A percentile compares a stretch with the other conserved stretches of the same genome.
phyloP scores from a whole-genome alignment of 1,140 invertebrate genomes.

The Drosophila pandora region DNA sequence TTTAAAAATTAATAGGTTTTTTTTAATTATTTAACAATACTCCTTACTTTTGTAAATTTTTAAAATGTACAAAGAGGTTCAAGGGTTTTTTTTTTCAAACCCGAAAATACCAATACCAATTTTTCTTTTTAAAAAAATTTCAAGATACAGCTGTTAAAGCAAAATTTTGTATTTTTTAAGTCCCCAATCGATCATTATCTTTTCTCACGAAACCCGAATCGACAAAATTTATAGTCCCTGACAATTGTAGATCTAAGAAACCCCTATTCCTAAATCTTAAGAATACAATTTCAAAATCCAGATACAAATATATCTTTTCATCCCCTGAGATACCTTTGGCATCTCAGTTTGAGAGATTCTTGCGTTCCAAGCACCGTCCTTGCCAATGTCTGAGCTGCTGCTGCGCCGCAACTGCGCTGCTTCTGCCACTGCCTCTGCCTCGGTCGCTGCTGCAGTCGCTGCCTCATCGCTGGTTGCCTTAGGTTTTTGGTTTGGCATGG shows the following conservation, averaged over 20 bases:
- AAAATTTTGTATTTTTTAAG: too few relatives aligned
- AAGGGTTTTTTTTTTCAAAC: too few relatives aligned
- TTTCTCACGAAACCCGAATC: not conserved
- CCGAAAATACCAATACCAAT: too few relatives aligned
- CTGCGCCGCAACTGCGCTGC: constrained; percentile 21
- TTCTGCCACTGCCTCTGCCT: constrained; percentile 19
- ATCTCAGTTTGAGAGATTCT: constrained; percentile 37
- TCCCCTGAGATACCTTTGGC: constrained; percentile 2
- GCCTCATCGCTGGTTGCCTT: constrained; percentile 42
- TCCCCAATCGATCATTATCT: not conserved
- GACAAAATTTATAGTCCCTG: too few relatives aligned
- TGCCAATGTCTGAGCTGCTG: constrained; percentile 31
- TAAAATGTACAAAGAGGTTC: too few relatives aligned
- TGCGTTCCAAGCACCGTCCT: constrained; percentile 32
- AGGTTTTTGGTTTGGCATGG: constrained; percentile 70
- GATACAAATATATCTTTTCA: not conserved
- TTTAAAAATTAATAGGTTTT: too few relatives aligned
- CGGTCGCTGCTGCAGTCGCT: constrained; percentile 24
- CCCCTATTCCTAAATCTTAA: not conserved
- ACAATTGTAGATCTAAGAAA: not conserved
- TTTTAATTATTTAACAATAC: too few relatives aligned
- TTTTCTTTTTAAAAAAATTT: too few relatives aligned
- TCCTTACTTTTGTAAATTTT: too few relatives aligned
- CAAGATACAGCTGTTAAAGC: too few relatives aligned
- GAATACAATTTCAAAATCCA: not conserved